These are phyloP conservation scores for Spinus olivaceus DNA, from an alignment of 2,797 vertebrate species.

Conservation along the genomic window DNA sequence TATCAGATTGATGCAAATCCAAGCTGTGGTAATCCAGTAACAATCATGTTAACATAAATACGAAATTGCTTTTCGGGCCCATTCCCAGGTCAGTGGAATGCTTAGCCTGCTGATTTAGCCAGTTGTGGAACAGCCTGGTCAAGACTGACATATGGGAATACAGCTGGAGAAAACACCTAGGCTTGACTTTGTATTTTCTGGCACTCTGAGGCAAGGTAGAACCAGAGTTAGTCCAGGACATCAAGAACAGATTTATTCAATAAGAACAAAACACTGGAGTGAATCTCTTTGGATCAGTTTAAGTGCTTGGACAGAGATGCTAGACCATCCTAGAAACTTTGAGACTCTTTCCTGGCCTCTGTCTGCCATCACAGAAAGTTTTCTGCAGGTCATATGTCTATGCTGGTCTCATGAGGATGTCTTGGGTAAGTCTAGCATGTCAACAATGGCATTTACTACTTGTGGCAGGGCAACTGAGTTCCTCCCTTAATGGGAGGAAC, in stretches of 20 bases:
- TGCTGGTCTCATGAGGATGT: background rate
- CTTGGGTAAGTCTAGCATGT: background rate
- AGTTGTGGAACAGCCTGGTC: conserved; percentile 31
- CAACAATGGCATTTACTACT: background rate
- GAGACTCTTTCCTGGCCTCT: background rate
- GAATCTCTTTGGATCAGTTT: background rate
- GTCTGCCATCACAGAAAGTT: background rate
- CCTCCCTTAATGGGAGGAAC: background rate
- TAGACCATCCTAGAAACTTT: background rate
- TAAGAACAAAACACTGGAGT: background rate
- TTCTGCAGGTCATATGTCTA: background rate
- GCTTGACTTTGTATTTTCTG: conserved; percentile 54
- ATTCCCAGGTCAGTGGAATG: conserved; percentile 22
- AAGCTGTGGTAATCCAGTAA: background rate
- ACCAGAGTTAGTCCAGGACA: background rate
- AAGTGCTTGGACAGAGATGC: background rate
- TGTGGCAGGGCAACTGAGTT: background rate
- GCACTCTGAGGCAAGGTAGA: conserved; percentile 24
- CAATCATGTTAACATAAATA: background rate
- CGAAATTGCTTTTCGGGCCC: background rate
- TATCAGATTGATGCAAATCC: background rate
- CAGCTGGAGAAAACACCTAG: conserved; percentile 1
- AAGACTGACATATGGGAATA: conserved; percentile 38
- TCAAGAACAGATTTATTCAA: background rate
- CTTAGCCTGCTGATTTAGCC: conserved; percentile 11